Evolutionary conservation across 2,888 invertebrate genomes (phyloP).

Genomic region (Palloptera scutellata): DNA sequence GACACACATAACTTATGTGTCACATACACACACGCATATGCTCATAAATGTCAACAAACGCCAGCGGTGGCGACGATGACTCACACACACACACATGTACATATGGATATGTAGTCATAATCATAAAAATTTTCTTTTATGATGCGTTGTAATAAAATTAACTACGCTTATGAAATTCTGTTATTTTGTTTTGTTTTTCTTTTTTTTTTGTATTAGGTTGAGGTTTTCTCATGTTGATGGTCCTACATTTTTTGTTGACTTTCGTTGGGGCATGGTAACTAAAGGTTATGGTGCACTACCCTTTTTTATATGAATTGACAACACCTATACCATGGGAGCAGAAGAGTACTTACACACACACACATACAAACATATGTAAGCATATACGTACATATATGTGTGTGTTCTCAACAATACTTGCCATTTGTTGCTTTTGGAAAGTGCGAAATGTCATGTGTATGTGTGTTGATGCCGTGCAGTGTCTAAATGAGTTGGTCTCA

Average conservation of each 20-base stretch:
- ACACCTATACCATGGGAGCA: background rate
- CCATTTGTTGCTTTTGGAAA: too few relatives aligned
- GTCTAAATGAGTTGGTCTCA: too few relatives aligned
- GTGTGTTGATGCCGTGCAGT: too few relatives aligned
- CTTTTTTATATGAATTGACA: background rate
- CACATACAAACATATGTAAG: background rate
- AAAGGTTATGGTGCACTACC: too few relatives aligned
- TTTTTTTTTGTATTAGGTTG: background rate
- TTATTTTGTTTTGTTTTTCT: slow-evolving; percentile 3
- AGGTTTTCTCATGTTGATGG: background rate
- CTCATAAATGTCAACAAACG: background rate
- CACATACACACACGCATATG: slow-evolving; percentile 11
- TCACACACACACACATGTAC: background rate
- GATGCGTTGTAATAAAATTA: slow-evolving; percentile 20
- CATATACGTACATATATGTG: too few relatives aligned
- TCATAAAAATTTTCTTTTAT: slow-evolving; percentile 17
- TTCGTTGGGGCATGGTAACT: too few relatives aligned
- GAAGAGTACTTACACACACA: slow-evolving; percentile 2
- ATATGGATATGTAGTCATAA: background rate
- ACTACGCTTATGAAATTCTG: slow-evolving; percentile 21
- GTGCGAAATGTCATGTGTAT: too few relatives aligned
- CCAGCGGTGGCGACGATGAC: background rate
- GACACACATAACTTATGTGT: too few relatives aligned
- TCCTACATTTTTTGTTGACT: background rate
- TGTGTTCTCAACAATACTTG: too few relatives aligned